Evolutionary conservation across 2,888 invertebrate species (phyloP).

Genomic region (Plutella xylostella): DNA sequence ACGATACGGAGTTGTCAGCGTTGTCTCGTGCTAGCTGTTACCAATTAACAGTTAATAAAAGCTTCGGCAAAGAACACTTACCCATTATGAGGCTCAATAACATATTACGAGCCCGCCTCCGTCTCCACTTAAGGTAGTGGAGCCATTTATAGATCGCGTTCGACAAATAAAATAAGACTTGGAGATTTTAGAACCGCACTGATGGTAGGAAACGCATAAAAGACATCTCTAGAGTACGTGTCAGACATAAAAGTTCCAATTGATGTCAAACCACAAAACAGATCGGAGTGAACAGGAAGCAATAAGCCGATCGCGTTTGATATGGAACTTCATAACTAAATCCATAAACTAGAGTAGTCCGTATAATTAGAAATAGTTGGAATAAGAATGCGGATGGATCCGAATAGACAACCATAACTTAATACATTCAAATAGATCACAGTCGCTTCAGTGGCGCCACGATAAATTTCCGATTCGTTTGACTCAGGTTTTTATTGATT

Average conservation of each 20-base stretch:
- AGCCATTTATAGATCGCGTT: slow-evolving; percentile 1
- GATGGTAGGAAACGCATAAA: background rate
- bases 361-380: slow-evolving; percentile 38
- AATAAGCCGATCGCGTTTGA: slow-evolving; percentile 29
- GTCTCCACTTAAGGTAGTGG: background rate
- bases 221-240: too few species aligned
- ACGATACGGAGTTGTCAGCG: background rate
- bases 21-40: slow-evolving; percentile 1
- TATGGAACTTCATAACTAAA: slow-evolving; percentile 26
- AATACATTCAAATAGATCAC: slow-evolving; percentile 22
- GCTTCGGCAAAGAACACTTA: slow-evolving; percentile 1
- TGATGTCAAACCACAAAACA: background rate
- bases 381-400: slow-evolving; percentile 56
- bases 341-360: slow-evolving; percentile 27
- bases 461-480: slow-evolving; percentile 22
- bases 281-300: slow-evolving; percentile 28
- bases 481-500: too few species aligned
- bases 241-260: background rate
- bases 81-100: slow-evolving; percentile 2
- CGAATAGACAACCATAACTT: slow-evolving; percentile 30
- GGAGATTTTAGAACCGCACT: background rate
- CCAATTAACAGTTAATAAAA: slow-evolving; percentile 7
- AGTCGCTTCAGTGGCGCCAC: slow-evolving; percentile 21
- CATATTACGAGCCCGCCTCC: background rate
- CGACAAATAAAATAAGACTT: slow-evolving; percentile 2